These are phyloP conservation scores for Battus philenor DNA, from an alignment of 1,140 invertebrate species.

Conservation along the genomic window DNA sequence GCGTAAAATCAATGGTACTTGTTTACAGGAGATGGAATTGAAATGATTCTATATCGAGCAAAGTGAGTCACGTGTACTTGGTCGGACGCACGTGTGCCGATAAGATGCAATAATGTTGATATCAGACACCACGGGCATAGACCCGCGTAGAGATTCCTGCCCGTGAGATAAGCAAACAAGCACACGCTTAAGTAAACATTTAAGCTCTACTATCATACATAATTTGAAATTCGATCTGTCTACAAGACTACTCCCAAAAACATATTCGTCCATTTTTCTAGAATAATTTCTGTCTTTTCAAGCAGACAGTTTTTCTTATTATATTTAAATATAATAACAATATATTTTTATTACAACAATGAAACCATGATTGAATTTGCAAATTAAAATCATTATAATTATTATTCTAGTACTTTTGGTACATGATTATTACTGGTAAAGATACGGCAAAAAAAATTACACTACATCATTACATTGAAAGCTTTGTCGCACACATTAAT, in stretches of 20 bases:
- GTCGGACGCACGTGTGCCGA: constrained; percentile 13
- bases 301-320: no score
- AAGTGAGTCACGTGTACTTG: not conserved
- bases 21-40: not conserved
- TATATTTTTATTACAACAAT: no score
- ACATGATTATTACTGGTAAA: not conserved
- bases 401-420: not conserved
- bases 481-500: no score
- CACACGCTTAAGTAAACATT: not conserved
- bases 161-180: constrained; percentile 16
- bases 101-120: constrained; percentile 12
- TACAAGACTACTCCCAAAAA: no score
- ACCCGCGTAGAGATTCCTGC: constrained; percentile 13
- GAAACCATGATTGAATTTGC: no score
- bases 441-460: not conserved
- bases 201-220: no score
- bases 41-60: no score
- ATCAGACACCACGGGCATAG: constrained; percentile 3
- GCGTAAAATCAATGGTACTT: constrained; percentile 1
- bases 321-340: no score
- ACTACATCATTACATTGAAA: not conserved
- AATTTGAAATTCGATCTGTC: no score
- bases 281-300: no score
- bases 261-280: no score
- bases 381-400: no score